These are phyloP conservation scores for rabbit (Oryctolagus cuniculus) DNA, from an alignment of 2,113 vertebrate genomes.

Conservation along the genomic window mOryCun1.1 NC_091434.1:91395001-91395500, in stretches of 20 bases:
- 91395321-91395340: not conserved
- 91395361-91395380: not conserved
- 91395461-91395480: not conserved
- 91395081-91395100: too few species aligned
- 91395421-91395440: not conserved
- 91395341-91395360: not conserved
- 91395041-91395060: too few species aligned
- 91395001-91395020: too few species aligned
- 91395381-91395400: not conserved
- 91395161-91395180: too few species aligned
- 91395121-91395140: too few species aligned
- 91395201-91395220: not conserved
- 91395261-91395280: not conserved
- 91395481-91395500: not conserved
- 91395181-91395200: too few species aligned
- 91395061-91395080: too few species aligned
- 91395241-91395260: conserved; percentile 2
- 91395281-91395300: not conserved
- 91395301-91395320: not conserved
- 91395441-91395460: not conserved
- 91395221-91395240: not conserved
- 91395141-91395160: too few species aligned
- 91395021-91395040: too few species aligned
- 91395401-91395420: not conserved
- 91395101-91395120: too few species aligned